Evolutionary conservation across 2,797 vertebrate species (phyloP), one percentile per base, ranked within the genome.

Genomic region (Sebastes alutus): DNA sequence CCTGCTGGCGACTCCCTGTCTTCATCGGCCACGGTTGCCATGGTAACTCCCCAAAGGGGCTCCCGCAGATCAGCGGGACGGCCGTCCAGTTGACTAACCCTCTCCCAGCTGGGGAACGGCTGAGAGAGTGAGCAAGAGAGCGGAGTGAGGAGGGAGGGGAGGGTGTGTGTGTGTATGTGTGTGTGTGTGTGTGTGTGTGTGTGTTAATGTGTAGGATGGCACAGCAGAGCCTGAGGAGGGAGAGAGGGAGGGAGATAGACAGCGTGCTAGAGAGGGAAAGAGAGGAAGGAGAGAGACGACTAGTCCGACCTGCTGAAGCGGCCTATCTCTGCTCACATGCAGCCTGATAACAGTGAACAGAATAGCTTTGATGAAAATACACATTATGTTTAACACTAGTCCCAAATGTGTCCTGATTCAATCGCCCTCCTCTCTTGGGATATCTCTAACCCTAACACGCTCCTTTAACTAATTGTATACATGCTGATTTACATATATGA

Each of bases 61-160:
- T 95, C 92, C 93, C 91, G 78, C 91, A 93, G 93, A 95, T 95
- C 94, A 95, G 94, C 93, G 86, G 95, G 95, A 96, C 92, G 93
- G 94, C 93, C 94, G 93, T 96, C 94, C 94, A 95, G 95, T 95
- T 94, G 95, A 95, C 95, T 95, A 96, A 95, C 94, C 89, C 92
- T 93, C 93, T 95, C 91, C 93, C 93, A 93, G 93, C 93, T 95
- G 94, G 94, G 92, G 91, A 94, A 91, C 84, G 92, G 90, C 87
- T 85, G 88, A 92, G 87, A 88, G 87, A 88, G 89, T 38, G n/a
- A 78, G 91, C 66, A 38, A 81, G 88, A 87, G 89, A 84, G 86
- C 13, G 18, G 42, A 87, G 85, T 62, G 87, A 70, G 84, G 82
- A 18, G 81, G 84, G 72, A 80, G 80, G 83, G 87, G 78, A 70